phyloP scores from a whole-genome alignment of 2,888 invertebrate genomes.

The Mycalesis mineus region DNA sequence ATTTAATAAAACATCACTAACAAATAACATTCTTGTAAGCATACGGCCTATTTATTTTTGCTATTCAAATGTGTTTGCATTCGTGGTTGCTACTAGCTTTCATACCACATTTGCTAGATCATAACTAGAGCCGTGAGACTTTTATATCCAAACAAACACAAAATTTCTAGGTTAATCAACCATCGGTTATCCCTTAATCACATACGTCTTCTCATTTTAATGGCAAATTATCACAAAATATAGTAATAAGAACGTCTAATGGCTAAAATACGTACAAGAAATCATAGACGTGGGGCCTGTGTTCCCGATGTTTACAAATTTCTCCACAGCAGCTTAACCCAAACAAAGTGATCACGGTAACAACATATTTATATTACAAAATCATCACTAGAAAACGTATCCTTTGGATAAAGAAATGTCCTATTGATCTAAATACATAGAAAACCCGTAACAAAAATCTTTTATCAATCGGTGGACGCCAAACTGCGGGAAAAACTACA shows the following conservation, averaged over 20 bases:
- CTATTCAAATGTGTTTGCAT: constrained; percentile 21
- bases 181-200: constrained; percentile 34
- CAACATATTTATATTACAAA: constrained; percentile 57
- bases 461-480: constrained; percentile 72
- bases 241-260: constrained; percentile 48
- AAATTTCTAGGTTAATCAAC: constrained; percentile 53
- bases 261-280: constrained; percentile 73
- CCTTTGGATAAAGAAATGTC: constrained; percentile 43
- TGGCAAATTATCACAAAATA: constrained; percentile 38
- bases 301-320: constrained; percentile 74
- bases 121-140: constrained; percentile 20
- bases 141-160: constrained; percentile 30
- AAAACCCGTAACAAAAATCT: constrained; percentile 61
- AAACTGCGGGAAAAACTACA: constrained; percentile 78
- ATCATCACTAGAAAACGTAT: constrained; percentile 54
- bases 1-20: background rate
- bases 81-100: constrained; percentile 24
- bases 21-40: constrained; percentile 5
- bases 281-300: constrained; percentile 76
- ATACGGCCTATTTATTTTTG: constrained; percentile 26
- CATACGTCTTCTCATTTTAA: constrained; percentile 36
- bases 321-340: constrained; percentile 56
- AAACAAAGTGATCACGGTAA: constrained; percentile 57
- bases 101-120: constrained; percentile 42
- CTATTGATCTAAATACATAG: constrained; percentile 67